Conservation (phyloP, 1,140 invertebrate genomes). For the Samia ricini region DNA sequence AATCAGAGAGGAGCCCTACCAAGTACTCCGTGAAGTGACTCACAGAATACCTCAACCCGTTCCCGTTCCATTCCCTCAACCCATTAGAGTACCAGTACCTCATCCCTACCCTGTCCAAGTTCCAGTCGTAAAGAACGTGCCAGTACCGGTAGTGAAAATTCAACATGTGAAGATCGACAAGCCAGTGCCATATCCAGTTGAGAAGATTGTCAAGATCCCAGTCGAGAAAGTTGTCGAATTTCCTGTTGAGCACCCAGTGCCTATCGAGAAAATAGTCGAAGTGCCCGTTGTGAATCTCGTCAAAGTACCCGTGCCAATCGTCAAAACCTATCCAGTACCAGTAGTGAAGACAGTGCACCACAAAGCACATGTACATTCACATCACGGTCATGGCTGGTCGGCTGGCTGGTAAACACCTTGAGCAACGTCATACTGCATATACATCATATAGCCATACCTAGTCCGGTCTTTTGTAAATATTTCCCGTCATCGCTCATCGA, state of each 20-base stretch:
- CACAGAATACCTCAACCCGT: slow-evolving; percentile 63
- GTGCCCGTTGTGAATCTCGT: slow-evolving; percentile 60
- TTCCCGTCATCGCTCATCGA: slow-evolving; percentile 60
- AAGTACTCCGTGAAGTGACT: slow-evolving; percentile 58
- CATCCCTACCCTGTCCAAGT: slow-evolving; percentile 73
- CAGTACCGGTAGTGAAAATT: slow-evolving; percentile 67
- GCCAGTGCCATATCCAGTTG: slow-evolving; percentile 69
- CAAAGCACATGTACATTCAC: slow-evolving; percentile 40
- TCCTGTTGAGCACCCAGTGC: slow-evolving; percentile 61
- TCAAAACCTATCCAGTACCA: slow-evolving; percentile 67
- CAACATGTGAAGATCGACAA: slow-evolving; percentile 69
- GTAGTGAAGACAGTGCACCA: slow-evolving; percentile 67
- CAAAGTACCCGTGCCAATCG: slow-evolving; percentile 59
- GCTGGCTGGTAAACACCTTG: slow-evolving; percentile 35
- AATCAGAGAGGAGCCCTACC: slow-evolving; percentile 57
- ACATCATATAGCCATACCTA: slow-evolving; percentile 30
- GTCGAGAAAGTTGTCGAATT: slow-evolving; percentile 65
- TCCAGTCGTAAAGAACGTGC: slow-evolving; percentile 60
- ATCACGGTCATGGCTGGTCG: slow-evolving; percentile 33
- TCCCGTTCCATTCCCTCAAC: slow-evolving; percentile 60
- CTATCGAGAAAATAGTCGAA: slow-evolving; percentile 64
- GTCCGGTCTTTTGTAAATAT: slow-evolving; percentile 61
- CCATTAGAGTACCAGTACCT: slow-evolving; percentile 61
- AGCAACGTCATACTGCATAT: slow-evolving; percentile 6
- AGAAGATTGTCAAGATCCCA: slow-evolving; percentile 67